Conservation (phyloP, 2,888 invertebrate species). For the Caenorhabditis sp. region DNA sequence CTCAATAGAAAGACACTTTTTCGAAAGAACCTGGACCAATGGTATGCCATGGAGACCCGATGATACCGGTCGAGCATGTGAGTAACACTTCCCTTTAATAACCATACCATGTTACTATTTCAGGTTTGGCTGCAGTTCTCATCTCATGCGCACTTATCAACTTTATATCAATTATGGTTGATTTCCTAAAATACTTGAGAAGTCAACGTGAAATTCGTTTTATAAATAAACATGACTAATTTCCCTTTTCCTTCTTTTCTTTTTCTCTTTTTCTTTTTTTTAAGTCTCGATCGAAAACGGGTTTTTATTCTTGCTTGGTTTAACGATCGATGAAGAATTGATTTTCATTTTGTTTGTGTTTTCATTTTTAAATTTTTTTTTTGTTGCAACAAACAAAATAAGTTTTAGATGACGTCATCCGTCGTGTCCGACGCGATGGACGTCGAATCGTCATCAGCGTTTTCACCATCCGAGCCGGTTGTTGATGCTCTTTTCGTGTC, state of each 20-base stretch:
- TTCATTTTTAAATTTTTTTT: background rate
- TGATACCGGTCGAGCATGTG: conserved; percentile 42
- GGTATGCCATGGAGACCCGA: conserved; percentile 30
- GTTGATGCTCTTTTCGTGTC: conserved; percentile 61
- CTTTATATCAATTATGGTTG: conserved; percentile 4
- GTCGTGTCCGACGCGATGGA: conserved; percentile 51
- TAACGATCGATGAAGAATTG: background rate
- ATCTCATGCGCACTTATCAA: conserved; percentile 15
- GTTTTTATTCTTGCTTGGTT: background rate
- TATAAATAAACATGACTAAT: conserved; percentile 24
- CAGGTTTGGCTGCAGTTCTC: conserved; percentile 20
- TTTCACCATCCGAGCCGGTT: conserved; percentile 58
- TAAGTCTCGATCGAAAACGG: background rate
- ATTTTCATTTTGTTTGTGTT: background rate
- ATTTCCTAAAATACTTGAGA: conserved; percentile 11
- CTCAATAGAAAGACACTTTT: conserved; percentile 24
- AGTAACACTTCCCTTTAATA: background rate
- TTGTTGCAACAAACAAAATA: background rate
- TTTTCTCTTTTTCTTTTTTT: background rate
- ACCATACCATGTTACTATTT: background rate
- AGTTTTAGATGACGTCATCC: conserved; percentile 31
- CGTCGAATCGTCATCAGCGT: conserved; percentile 56
- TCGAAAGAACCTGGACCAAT: no score
- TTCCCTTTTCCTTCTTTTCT: background rate
- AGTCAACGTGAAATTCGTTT: conserved; percentile 34